A percentile compares a stretch with the other conserved stretches of the same genome.
Conservation (phyloP, 2,797 vertebrate genomes). For the Bradypodion ventrale region DNA sequence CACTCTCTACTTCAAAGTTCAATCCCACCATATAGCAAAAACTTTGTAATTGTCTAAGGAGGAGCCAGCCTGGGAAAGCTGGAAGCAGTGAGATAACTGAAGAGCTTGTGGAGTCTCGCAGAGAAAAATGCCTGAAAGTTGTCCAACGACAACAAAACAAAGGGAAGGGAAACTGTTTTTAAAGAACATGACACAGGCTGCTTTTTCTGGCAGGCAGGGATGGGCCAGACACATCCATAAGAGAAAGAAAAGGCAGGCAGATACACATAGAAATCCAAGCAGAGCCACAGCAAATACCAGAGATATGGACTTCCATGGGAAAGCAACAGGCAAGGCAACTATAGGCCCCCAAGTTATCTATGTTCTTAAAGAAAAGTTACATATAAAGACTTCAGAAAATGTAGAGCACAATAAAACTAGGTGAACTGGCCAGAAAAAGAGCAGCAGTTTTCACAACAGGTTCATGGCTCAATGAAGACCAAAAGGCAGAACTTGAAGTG, state of each 20-base stretch:
- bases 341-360: background rate
- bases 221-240: fast-evolving
- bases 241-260: background rate
- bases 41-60: conserved; percentile 22
- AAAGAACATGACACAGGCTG: background rate
- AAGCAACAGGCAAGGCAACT: background rate
- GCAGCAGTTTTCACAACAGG: background rate
- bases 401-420: background rate
- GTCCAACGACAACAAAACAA: background rate
- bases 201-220: background rate
- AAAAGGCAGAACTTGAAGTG: too few species aligned
- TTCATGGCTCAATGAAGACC: background rate
- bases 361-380: background rate
- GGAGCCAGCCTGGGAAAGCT: conserved; percentile 34
- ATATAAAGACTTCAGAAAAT: conserved; percentile 5
- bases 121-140: background rate
- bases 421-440: background rate
- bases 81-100: background rate
- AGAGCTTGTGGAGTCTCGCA: background rate
- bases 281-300: background rate
- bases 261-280: background rate
- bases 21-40: background rate
- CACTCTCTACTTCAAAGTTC: background rate
- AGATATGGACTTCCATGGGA: background rate
- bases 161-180: conserved; percentile 6